Conservation (phyloP, 2,113 vertebrate species). For the Centropus bengalensis region DNA sequence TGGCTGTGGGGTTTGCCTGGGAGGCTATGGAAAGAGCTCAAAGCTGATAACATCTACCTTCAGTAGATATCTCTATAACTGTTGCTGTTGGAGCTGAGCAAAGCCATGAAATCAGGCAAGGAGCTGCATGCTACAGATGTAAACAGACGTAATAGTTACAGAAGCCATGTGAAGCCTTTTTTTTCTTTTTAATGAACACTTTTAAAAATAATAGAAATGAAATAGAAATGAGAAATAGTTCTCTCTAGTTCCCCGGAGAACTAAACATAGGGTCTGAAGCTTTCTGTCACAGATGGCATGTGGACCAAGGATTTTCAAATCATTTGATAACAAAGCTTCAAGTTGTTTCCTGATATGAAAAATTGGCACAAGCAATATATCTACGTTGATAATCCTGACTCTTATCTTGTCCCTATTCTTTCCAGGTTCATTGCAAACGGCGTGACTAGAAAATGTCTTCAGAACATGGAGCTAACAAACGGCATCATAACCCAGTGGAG, state of each 20-base stretch:
- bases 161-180: not conserved
- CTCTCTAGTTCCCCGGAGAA: not conserved
- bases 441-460: slow-evolving; percentile 6
- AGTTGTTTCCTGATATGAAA: not conserved
- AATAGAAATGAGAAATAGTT: too few relatives aligned
- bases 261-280: not conserved
- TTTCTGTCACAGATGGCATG: not conserved
- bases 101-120: not conserved
- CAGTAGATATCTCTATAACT: not conserved
- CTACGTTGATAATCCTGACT: not conserved
- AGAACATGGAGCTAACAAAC: slow-evolving; percentile 5
- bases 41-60: not conserved
- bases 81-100: not conserved
- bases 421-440: not conserved
- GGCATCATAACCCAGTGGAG: slow-evolving; percentile 87
- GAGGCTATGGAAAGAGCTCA: not conserved
- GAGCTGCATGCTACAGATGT: not conserved
- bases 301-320: not conserved
- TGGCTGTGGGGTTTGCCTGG: not conserved
- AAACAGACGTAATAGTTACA: not conserved
- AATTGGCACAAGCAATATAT: rapidly evolving
- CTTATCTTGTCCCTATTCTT: rapidly evolving
- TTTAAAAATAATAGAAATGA: not conserved
- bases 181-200: not conserved
- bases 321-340: not conserved